These are phyloP conservation scores for Glomeris marginata DNA, from an alignment of 2,888 invertebrate species.

Conservation along the genomic window DNA sequence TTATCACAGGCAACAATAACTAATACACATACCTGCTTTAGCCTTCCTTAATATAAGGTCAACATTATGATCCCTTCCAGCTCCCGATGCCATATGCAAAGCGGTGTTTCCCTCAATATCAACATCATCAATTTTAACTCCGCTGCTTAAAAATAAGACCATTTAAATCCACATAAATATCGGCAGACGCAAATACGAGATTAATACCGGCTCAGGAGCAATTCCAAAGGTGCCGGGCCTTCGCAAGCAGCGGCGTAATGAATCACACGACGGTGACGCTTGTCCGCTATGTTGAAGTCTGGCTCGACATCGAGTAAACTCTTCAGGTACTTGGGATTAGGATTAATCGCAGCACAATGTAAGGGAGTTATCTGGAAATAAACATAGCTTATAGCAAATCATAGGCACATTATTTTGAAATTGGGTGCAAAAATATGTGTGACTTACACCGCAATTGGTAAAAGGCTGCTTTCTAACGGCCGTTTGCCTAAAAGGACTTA, in stretches of 20 bases:
- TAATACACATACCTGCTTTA: slow-evolving; percentile 22
- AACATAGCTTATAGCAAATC: slow-evolving; percentile 6
- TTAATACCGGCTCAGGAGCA: slow-evolving; percentile 22
- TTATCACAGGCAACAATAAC: slow-evolving; percentile 8
- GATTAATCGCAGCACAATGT: slow-evolving; percentile 39
- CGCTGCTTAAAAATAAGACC: slow-evolving; percentile 21
- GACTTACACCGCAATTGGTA: slow-evolving; percentile 23
- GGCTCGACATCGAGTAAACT: slow-evolving; percentile 32
- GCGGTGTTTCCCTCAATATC: slow-evolving; percentile 31
- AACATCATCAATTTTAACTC: slow-evolving; percentile 25
- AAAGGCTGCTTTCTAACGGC: slow-evolving; percentile 32
- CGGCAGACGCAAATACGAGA: slow-evolving; percentile 1
- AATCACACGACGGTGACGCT: slow-evolving; percentile 31
- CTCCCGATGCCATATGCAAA: slow-evolving; percentile 30
- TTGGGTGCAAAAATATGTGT: neutral
- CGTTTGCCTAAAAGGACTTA: slow-evolving; percentile 23
- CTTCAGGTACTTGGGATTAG: slow-evolving; percentile 32
- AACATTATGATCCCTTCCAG: slow-evolving; percentile 30
- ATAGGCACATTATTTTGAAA: too few species aligned
- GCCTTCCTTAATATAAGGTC: slow-evolving; percentile 25
- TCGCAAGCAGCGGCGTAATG: slow-evolving; percentile 39
- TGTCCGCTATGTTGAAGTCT: slow-evolving; percentile 33
- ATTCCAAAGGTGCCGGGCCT: slow-evolving; percentile 33
- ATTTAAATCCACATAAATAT: too few species aligned
- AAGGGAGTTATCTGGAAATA: slow-evolving; percentile 33